Evolutionary conservation across 2,113 vertebrate genomes (phyloP).

Genomic region (Cettia cetti): DNA sequence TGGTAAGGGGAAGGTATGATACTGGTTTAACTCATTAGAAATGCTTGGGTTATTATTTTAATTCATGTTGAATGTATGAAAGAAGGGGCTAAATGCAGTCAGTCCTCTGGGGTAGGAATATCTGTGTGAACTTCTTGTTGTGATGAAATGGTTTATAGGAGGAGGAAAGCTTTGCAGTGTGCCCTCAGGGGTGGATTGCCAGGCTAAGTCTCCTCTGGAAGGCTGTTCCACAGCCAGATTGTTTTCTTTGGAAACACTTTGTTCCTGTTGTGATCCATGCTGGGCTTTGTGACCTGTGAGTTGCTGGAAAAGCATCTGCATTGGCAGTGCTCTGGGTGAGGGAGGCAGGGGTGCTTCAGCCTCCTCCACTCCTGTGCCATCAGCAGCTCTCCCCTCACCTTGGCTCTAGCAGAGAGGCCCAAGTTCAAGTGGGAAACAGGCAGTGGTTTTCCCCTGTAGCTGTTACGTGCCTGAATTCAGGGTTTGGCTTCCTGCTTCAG

Average conservation of each 20-base stretch:
- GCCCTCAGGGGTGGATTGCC: background rate
- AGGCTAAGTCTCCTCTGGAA: background rate
- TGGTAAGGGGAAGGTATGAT: background rate
- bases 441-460: background rate
- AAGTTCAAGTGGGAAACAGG: background rate
- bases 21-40: background rate
- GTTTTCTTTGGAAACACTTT: background rate
- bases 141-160: background rate
- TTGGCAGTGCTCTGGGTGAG: background rate
- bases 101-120: background rate
- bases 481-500: background rate
- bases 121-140: background rate
- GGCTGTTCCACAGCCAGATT: background rate
- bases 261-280: background rate
- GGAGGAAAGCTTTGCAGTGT: background rate
- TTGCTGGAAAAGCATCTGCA: background rate
- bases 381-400: background rate
- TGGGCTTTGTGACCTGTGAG: background rate
- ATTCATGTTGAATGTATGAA: background rate
- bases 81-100: background rate
- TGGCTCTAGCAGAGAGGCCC: background rate
- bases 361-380: background rate
- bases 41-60: background rate
- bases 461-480: background rate
- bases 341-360: background rate